Evolutionary conservation across 2,797 vertebrate species (phyloP).

Genomic region (Mergus octosetaceus): DNA sequence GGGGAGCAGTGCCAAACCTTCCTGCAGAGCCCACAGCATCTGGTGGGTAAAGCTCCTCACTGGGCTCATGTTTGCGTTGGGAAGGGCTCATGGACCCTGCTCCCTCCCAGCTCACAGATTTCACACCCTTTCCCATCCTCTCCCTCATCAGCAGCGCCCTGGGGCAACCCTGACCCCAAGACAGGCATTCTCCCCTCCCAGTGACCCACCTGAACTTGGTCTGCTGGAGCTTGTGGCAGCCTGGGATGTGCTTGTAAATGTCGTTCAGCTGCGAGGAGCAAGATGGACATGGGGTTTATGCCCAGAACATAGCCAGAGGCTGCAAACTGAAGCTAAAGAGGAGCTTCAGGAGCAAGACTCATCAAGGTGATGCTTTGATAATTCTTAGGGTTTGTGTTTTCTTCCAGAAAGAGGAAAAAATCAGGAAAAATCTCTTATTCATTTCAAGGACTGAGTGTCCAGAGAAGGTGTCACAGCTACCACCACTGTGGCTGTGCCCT

Average conservation of each 20-base stretch:
- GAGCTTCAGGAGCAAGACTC: neutral
- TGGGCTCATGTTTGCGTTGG: neutral
- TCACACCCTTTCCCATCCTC: neutral
- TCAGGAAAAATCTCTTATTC: neutral
- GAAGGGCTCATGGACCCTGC: accelerated
- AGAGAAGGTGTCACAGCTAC: neutral
- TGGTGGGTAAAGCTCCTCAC: neutral
- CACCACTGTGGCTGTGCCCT: neutral
- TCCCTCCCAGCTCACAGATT: neutral
- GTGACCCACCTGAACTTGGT: constrained; percentile 90
- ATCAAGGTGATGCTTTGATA: neutral
- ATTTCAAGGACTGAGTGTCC: neutral
- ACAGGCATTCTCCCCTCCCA: neutral
- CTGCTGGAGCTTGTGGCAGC: constrained; percentile 86
- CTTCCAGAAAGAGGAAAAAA: neutral
- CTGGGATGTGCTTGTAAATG: constrained; percentile 87
- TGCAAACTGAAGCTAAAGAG: neutral
- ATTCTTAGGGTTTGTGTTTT: neutral
- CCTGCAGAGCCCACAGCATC: neutral
- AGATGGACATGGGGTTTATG: neutral
- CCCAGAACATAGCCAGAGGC: neutral
- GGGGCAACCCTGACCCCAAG: neutral
- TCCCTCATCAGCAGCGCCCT: neutral
- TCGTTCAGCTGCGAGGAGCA: constrained; percentile 85
- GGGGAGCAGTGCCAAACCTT: neutral